Base-by-base conservation (phyloP, 2,113 vertebrate species). In the Lichenostomus cassidix region DNA sequence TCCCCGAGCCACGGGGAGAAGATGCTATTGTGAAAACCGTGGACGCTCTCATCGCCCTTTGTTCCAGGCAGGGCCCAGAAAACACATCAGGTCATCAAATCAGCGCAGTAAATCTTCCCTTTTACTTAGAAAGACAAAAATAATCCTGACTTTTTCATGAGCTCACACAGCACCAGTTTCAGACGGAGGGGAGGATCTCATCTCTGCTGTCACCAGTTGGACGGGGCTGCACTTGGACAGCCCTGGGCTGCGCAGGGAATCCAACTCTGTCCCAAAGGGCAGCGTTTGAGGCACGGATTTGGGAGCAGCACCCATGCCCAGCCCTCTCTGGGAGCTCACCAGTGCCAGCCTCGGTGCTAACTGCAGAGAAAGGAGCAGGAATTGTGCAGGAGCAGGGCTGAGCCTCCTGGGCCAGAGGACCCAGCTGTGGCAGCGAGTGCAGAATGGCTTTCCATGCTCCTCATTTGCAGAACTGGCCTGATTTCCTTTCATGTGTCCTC, bases 121-220 rank as follows among this genome's bases (percentile, higher is more conserved):
- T 83, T 95, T 95, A 96, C 94, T 96, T 95, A 96, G 95, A 96
- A 97, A 96, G 94, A 96, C 93, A 96, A 96, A 97, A 96, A 97
- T 96, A 96, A 94, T 80, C 78, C 63, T 75, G 92, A 70, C 93
- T 94, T 91, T 94, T 91, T 94, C 60, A 96, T 93, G 95, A 96
- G 92, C 84, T 96, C 93, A 78, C 79, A 77, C 90, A 93, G 15
- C 85, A 86, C 76, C 58, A 80, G 52, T 92, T 96, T 96, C 77
- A 94, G 92, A 24, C 75, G 93, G 77, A 89, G 95, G 94, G 86
- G 95, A 97, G 90, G 58, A 86, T 94, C 90, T 94, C 92, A 74
- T 97, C 93, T 93, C 94, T 97, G 90, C 91, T 92, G 95, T 94
- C 89, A 96, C 63, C 87, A 94, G 78, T 87, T 94, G 95, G 92